Evolutionary conservation across 2,797 vertebrate genomes (phyloP).

Genomic region (Myotis vivesi): DNA sequence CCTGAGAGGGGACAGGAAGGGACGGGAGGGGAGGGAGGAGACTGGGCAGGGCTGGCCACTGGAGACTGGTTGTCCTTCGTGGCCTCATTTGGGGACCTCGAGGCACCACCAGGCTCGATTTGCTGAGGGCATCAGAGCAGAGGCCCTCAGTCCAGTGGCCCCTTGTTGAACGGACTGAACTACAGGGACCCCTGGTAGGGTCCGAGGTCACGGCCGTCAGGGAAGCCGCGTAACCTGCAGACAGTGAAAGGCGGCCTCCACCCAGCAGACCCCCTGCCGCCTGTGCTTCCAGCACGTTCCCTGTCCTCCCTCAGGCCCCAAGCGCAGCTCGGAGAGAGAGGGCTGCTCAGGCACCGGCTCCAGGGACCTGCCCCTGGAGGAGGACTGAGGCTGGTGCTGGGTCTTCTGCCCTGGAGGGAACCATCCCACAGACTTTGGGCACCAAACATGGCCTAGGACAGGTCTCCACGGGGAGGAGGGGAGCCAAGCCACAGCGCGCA

Average conservation of each 20-base stretch:
- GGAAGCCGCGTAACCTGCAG: too few relatives aligned
- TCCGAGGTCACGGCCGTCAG: neutral
- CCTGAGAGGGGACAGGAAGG: too few relatives aligned
- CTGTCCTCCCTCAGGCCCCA: neutral
- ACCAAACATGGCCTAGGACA: neutral
- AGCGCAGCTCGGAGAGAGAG: neutral
- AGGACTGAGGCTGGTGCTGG: too few relatives aligned
- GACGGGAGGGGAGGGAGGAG: neutral
- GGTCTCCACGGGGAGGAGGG: rapidly evolving
- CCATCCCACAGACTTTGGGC: too few relatives aligned
- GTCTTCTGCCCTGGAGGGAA: too few relatives aligned
- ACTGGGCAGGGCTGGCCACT: neutral
- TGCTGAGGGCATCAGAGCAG: neutral
- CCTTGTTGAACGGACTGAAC: neutral
- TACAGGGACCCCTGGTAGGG: neutral
- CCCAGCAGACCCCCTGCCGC: neutral
- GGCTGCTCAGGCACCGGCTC: too few relatives aligned
- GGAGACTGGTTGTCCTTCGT: neutral
- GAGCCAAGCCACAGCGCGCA: neutral
- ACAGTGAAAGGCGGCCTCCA: too few relatives aligned
- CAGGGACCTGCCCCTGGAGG: neutral
- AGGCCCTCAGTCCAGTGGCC: too few relatives aligned
- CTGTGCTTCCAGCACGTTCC: neutral
- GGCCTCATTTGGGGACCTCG: neutral
- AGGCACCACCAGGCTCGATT: too few relatives aligned